These are phyloP conservation scores for Malurus melanocephalus DNA, from an alignment of 2,113 vertebrate species.

Conservation along the genomic window DNA sequence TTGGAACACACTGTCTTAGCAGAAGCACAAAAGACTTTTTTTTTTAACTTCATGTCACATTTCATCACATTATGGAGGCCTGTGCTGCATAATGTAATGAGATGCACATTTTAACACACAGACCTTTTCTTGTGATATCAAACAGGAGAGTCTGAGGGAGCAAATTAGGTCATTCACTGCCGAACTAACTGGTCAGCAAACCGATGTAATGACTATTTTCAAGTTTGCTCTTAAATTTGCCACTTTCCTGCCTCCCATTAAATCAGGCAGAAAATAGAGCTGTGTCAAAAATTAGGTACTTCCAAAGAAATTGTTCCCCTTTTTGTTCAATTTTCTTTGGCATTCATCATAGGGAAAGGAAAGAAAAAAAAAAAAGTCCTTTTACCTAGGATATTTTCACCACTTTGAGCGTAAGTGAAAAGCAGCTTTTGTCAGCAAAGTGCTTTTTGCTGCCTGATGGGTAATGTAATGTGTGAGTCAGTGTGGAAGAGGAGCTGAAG, in stretches of 20 bases:
- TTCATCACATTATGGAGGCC: conserved; percentile 47
- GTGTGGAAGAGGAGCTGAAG: conserved; percentile 6
- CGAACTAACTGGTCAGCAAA: conserved; percentile 34
- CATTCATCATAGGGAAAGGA: neutral
- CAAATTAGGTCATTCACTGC: conserved; percentile 12
- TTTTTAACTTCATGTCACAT: conserved; percentile 35
- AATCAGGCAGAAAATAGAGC: conserved; percentile 37
- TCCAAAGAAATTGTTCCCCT: conserved; percentile 28
- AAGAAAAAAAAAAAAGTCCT: neutral
- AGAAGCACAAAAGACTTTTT: conserved; percentile 45
- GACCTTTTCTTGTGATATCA: conserved; percentile 14
- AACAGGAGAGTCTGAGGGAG: neutral
- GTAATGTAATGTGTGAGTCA: conserved; percentile 27
- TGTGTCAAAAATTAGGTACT: conserved; percentile 45
- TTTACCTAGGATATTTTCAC: conserved; percentile 38
- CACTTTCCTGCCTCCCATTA: conserved; percentile 8
- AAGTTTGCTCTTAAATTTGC: conserved; percentile 45
- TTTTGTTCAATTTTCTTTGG: conserved; percentile 37
- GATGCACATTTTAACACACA: conserved; percentile 55
- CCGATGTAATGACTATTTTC: conserved; percentile 19
- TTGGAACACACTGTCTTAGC: conserved; percentile 31
- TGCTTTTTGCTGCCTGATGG: conserved; percentile 60
- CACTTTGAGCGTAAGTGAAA: conserved; percentile 19
- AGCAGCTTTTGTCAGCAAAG: conserved; percentile 28
- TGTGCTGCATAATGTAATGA: conserved; percentile 42